phyloP scores from a whole-genome alignment of 2,113 vertebrate species.

The Elachura formosa region DNA sequence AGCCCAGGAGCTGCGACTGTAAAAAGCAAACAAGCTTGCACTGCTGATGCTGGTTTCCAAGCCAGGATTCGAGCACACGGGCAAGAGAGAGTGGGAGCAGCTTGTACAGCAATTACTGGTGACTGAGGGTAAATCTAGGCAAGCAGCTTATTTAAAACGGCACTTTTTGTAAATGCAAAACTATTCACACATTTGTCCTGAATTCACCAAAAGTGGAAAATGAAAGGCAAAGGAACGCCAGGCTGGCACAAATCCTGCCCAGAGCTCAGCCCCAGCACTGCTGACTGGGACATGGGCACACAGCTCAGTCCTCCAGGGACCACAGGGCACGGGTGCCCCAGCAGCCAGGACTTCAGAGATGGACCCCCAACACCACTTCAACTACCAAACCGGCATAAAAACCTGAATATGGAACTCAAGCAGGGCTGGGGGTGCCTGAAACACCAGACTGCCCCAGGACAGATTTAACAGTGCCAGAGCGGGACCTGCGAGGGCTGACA shows the following conservation, averaged over 20 bases:
- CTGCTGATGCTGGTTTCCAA: not conserved
- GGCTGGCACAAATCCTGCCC: not conserved
- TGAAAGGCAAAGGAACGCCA: not conserved
- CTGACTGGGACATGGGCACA: rapidly evolving
- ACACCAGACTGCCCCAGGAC: not conserved
- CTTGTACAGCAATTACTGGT: not conserved
- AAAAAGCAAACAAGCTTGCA: not conserved
- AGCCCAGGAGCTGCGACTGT: not conserved
- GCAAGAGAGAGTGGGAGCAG: not conserved
- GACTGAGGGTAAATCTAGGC: not conserved
- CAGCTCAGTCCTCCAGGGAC: not conserved
- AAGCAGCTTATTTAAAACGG: not conserved
- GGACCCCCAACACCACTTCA: not conserved
- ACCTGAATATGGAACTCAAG: not conserved
- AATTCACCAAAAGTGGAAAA: not conserved
- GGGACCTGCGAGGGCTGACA: not conserved
- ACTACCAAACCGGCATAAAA: not conserved
- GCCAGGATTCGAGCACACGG: not conserved
- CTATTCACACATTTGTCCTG: not conserved
- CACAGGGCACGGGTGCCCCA: not conserved
- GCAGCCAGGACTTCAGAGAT: not conserved
- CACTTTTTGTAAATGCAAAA: not conserved
- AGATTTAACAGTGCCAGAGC: not conserved
- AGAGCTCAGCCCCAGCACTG: not conserved
- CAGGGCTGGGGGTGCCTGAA: not conserved